phyloP scores from a whole-genome alignment of 2,797 vertebrate species.

The Labroides dimidiatus region DNA sequence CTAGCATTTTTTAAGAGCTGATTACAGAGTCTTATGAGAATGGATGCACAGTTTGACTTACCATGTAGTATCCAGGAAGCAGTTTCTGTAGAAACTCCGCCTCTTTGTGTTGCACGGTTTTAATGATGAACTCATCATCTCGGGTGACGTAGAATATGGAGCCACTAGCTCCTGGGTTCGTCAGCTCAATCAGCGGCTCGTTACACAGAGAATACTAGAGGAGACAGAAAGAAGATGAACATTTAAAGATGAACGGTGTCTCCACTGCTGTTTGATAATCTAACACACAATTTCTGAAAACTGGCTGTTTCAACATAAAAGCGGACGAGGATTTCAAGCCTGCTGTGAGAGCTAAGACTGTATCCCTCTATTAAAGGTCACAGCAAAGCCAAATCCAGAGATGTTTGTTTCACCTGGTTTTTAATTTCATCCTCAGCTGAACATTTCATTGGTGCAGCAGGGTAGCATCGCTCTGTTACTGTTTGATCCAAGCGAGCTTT shows the following conservation, averaged over 20 bases:
- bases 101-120: slow-evolving; percentile 97
- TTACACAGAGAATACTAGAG: slow-evolving; percentile 95
- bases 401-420: neutral
- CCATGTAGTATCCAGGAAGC: slow-evolving; percentile 98
- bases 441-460: neutral
- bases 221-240: slow-evolving; percentile 8
- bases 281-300: slow-evolving; percentile 4
- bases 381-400: neutral
- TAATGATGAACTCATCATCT: slow-evolving; percentile 98
- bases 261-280: neutral
- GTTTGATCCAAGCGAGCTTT: slow-evolving; percentile 15
- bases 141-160: slow-evolving; percentile 97
- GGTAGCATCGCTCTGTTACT: neutral
- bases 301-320: neutral
- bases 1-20: no score
- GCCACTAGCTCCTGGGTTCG: slow-evolving; percentile 95
- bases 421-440: slow-evolving; percentile 1
- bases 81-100: slow-evolving; percentile 98
- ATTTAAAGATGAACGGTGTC: neutral
- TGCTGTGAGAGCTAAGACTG: neutral
- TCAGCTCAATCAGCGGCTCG: slow-evolving; percentile 94
- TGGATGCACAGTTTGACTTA: slow-evolving; percentile 62
- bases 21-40: neutral
- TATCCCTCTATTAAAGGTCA: neutral
- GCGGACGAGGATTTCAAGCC: neutral